Conservation (phyloP, 35 echinoderm and acorn worm species). For the Hemicentrotus pulcherrimus region DNA sequence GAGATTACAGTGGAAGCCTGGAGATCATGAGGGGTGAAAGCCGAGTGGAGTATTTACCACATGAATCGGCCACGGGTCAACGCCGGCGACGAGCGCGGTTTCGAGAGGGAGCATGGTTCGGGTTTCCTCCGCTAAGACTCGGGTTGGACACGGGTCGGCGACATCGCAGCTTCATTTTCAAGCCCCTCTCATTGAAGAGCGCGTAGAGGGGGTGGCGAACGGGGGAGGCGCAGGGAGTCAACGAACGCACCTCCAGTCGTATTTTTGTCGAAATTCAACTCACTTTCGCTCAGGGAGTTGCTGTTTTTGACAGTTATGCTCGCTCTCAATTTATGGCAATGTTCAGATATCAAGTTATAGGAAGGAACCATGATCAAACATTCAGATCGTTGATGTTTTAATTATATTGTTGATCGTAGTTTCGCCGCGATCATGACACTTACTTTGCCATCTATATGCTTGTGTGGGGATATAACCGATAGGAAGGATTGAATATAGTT, state of each 20-base stretch:
- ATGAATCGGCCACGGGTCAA: conserved; percentile 43
- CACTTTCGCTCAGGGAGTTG: background rate
- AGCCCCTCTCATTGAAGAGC: conserved; percentile 33
- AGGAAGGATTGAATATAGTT: too few species aligned
- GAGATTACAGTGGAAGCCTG: conserved; percentile 34
- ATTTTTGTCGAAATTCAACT: background rate
- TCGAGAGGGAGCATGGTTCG: conserved; percentile 40
- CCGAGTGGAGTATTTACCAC: conserved; percentile 43
- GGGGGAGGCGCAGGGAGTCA: background rate
- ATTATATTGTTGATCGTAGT: background rate
- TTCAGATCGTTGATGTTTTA: background rate
- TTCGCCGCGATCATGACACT: background rate
- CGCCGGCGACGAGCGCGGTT: conserved; percentile 30
- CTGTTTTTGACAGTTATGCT: background rate
- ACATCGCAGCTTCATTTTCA: conserved; percentile 42
- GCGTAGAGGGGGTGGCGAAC: background rate
- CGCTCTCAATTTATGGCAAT: background rate
- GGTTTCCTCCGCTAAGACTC: conserved; percentile 35
- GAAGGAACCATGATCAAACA: background rate
- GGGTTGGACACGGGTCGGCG: conserved; percentile 45
- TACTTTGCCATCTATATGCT: background rate
- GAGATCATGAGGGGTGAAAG: conserved; percentile 32
- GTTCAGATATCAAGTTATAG: background rate
- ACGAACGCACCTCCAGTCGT: background rate
- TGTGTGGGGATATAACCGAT: too few species aligned